Evolutionary conservation across 2,113 vertebrate species (phyloP).

Genomic region (Equus przewalskii): DNA sequence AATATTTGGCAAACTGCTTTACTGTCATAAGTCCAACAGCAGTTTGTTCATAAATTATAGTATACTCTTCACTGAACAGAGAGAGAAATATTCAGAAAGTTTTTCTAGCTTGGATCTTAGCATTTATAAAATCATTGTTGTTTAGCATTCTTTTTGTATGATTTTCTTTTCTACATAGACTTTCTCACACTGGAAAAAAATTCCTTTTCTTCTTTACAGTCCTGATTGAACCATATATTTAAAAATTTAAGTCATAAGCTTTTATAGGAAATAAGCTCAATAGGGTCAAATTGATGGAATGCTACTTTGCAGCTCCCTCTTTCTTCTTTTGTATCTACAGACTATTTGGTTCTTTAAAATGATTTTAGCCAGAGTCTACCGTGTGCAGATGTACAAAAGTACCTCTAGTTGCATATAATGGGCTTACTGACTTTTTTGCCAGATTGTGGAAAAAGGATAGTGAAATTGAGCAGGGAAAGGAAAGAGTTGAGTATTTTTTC

Average conservation of each 20-base stretch:
- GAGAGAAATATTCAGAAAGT: background rate
- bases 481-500: background rate
- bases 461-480: background rate
- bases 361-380: background rate
- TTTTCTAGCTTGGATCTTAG: background rate
- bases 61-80: background rate
- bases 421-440: background rate
- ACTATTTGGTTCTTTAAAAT: background rate
- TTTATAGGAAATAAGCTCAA: constrained; percentile 48
- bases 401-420: background rate
- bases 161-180: background rate
- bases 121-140: constrained; percentile 17
- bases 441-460: background rate
- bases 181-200: constrained; percentile 10
- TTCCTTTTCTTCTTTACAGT: background rate
- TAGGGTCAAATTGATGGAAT: background rate
- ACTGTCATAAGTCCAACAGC: background rate
- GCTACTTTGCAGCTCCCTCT: background rate
- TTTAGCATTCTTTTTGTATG: background rate
- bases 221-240: background rate
- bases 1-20: background rate
- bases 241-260: constrained; percentile 1
- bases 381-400: background rate
- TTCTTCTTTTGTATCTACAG: background rate
- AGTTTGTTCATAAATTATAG: background rate